Evolutionary conservation across 37 sponge, comb jelly and placozoan genomes (phyloP).

Genomic region (Oscarella lobularis): DNA sequence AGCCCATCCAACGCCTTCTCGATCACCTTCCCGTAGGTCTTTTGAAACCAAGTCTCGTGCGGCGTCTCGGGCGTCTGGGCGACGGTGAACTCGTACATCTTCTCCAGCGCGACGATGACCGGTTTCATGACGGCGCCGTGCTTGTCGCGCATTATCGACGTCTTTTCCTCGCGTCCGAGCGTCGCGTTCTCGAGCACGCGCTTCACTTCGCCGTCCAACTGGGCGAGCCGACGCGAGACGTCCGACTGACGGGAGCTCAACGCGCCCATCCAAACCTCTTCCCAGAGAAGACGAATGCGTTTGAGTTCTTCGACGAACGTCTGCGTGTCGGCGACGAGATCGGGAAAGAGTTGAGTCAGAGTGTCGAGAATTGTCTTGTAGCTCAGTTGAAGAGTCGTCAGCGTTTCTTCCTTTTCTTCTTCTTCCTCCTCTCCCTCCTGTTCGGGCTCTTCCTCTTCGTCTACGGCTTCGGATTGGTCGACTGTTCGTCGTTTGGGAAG

Average conservation of each 20-base stretch:
- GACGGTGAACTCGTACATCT: conserved; percentile 3
- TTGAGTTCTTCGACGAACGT: conserved; percentile 69
- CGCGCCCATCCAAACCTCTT: conserved; percentile 89
- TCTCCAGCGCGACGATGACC: conserved; percentile 20
- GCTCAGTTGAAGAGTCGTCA: not conserved
- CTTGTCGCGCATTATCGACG: conserved; percentile 71
- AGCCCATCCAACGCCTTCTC: conserved; percentile 42
- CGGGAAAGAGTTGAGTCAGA: conserved; percentile 36
- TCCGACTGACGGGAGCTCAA: conserved; percentile 80
- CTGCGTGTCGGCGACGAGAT: conserved; percentile 57
- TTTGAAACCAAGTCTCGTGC: conserved; percentile 78
- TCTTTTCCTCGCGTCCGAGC: conserved; percentile 40
- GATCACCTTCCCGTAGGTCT: conserved; percentile 55
- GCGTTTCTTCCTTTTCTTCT: not conserved
- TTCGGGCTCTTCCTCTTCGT: not conserved
- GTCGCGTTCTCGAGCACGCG: conserved; percentile 17
- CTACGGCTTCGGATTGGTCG: not conserved
- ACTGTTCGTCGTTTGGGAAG: not conserved
- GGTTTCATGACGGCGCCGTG: conserved; percentile 78
- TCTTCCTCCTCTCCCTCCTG: not conserved
- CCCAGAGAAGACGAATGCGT: conserved; percentile 84
- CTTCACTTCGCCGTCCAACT: conserved; percentile 71
- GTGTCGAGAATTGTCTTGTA: conserved; percentile 53
- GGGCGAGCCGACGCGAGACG: conserved; percentile 58
- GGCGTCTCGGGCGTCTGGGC: conserved; percentile 80